Evolutionary conservation across 2,888 invertebrate genomes (phyloP).

Genomic region (Muschampia plurimacula): DNA sequence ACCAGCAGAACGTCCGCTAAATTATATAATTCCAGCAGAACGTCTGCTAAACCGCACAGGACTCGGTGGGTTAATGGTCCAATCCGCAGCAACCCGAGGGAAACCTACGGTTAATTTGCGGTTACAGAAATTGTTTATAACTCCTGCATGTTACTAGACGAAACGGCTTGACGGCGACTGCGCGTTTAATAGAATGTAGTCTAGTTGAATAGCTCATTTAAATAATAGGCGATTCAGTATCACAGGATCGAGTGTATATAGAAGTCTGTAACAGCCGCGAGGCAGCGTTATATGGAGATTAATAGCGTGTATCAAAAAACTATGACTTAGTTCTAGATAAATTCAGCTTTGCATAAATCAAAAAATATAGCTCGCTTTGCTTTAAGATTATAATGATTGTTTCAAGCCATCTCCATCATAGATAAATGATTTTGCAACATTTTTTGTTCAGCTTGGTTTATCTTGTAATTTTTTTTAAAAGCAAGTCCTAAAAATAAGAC

Average conservation of each 20-base stretch:
- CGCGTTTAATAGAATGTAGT: slow-evolving; percentile 37
- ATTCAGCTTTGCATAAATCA: slow-evolving; percentile 14
- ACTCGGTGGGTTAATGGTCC: slow-evolving; percentile 47
- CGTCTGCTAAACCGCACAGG: slow-evolving; percentile 40
- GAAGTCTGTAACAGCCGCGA: slow-evolving; percentile 44
- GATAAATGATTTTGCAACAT: not conserved
- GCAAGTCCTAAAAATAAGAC: too few relatives aligned
- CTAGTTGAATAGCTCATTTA: slow-evolving; percentile 56
- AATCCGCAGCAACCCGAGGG: slow-evolving; percentile 43
- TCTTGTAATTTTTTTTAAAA: too few relatives aligned
- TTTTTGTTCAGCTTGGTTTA: not conserved
- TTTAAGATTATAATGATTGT: not conserved
- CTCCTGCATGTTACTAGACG: slow-evolving; percentile 15
- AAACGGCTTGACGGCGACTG: slow-evolving; percentile 31
- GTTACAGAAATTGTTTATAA: slow-evolving; percentile 39
- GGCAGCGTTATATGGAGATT: slow-evolving; percentile 34
- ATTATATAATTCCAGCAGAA: slow-evolving; percentile 27
- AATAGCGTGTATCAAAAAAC: slow-evolving; percentile 35
- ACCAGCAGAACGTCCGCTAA: slow-evolving; percentile 25
- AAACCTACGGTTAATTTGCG: slow-evolving; percentile 47
- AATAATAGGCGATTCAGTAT: slow-evolving; percentile 55
- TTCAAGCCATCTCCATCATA: not conserved
- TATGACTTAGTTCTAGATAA: slow-evolving; percentile 18
- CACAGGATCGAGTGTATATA: slow-evolving; percentile 42
- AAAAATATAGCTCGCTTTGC: not conserved